Evolutionary conservation across 2,888 invertebrate genomes (phyloP), one percentile per base, ranked within the genome.

Genomic region (Hirudinaria manillensis): DNA sequence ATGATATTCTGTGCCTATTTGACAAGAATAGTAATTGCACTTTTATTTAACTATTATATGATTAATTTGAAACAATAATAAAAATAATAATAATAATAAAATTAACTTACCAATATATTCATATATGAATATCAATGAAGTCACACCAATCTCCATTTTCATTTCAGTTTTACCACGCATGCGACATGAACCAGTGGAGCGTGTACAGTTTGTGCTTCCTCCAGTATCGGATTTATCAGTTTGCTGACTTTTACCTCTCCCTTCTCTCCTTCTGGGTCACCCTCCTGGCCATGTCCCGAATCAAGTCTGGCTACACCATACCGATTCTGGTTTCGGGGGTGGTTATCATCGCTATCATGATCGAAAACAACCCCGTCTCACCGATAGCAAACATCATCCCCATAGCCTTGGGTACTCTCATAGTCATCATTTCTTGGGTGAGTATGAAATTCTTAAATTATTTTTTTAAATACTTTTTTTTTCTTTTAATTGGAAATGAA

Each of bases 201-300:
- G 90, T 90, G 73, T 91, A 91, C 83, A 90, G 90, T 73, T 90
- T 90, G 82, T 94, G 94, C 84, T 88, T 94, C 77, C 89, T 91
- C 77, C 88, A 89, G 80, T 88, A 92, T 77, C 89, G 89, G 73
- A 91, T 93, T 0, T 87, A 94, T 56, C 93, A 93, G 82, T 94
- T 92, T 82, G 92, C 92, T 53, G 94, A 94, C 83, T 94, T 94
- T 84, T 93, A 91, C 84, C 91, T 92, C 79, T 93, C 93, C 0
- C 87, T 94, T 0, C 87, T 93, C 81, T 91, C 93, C 0, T 92
- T 94, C 81, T 94, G 93, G 93, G 91, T 94, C 2, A 94, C 94
- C 0, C 84, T 94, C 32, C 88, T 94, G 7, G 92, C 93, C 0
- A 92, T 94, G 90, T 90, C 92, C 13, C 89, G 91, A 76, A 87